Evolutionary conservation across 2,888 invertebrate genomes (phyloP).

Genomic region (Lasioglossum pauxillum): DNA sequence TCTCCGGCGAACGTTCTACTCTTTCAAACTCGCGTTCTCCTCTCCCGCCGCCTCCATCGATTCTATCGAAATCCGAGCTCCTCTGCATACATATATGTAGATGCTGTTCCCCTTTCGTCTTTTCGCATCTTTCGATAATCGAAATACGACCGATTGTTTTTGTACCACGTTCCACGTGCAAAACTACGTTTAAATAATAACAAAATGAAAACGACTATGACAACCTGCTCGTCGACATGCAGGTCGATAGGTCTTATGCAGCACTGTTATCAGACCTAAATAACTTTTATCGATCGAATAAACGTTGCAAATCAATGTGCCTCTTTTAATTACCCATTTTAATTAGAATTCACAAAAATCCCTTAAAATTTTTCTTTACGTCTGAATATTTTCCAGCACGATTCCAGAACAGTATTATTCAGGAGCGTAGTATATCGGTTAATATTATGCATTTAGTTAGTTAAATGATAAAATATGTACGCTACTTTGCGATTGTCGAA

Average conservation of each 20-base stretch:
- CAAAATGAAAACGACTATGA: background rate
- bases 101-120: background rate
- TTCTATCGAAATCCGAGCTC: background rate
- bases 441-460: background rate
- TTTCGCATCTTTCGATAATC: background rate
- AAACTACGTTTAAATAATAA: background rate
- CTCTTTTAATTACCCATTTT: background rate
- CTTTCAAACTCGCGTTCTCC: background rate
- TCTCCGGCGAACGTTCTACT: background rate
- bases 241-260: too few relatives aligned
- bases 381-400: background rate
- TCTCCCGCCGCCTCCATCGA: background rate
- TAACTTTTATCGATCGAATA: background rate
- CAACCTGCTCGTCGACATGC: background rate
- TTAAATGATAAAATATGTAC: background rate
- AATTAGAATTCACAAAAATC: background rate
- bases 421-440: background rate
- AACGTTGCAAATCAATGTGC: background rate
- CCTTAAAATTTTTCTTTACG: background rate
- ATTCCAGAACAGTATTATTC: background rate
- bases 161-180: too few relatives aligned
- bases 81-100: background rate
- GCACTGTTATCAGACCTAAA: background rate
- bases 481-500: background rate
- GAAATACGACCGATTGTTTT: background rate